A percentile compares a stretch with the other conserved stretches of the same genome.
Evolutionary conservation across 2,797 vertebrate genomes (phyloP).

Genomic region (Sebastes glaucus): DNA sequence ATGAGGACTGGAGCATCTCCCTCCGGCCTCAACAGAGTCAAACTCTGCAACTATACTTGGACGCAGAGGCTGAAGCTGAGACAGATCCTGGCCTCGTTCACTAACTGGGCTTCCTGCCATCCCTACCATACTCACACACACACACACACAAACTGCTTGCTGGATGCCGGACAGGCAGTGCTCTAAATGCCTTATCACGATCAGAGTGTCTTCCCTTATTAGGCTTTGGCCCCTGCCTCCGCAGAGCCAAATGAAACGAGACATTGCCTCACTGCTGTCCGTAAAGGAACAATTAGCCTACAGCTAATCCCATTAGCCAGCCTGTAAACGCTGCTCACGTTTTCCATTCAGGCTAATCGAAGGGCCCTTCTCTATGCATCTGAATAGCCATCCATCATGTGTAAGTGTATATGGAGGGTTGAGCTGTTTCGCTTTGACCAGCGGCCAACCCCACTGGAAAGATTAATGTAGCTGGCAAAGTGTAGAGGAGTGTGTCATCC

Average conservation of each 20-base stretch:
- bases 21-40: slow-evolving; percentile 38
- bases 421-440: slow-evolving; percentile 63
- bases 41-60: slow-evolving; percentile 71
- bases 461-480: slow-evolving; percentile 74
- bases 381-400: slow-evolving; percentile 75
- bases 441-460: slow-evolving; percentile 67
- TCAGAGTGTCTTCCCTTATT: slow-evolving; percentile 84
- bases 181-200: slow-evolving; percentile 81
- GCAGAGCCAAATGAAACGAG: slow-evolving; percentile 77
- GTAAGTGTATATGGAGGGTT: slow-evolving; percentile 72
- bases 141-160: slow-evolving; percentile 41
- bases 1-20: slow-evolving; percentile 30
- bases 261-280: slow-evolving; percentile 79
- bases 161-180: slow-evolving; percentile 67
- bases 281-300: slow-evolving; percentile 80
- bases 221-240: slow-evolving; percentile 71
- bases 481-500: slow-evolving; percentile 68
- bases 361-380: slow-evolving; percentile 69
- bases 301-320: slow-evolving; percentile 81
- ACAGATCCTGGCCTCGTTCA: slow-evolving; percentile 73
- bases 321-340: slow-evolving; percentile 76
- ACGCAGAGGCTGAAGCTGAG: slow-evolving; percentile 53
- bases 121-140: slow-evolving; percentile 39
- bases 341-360: slow-evolving; percentile 79
- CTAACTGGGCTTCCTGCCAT: slow-evolving; percentile 77